Conservation (phyloP, 1,140 invertebrate genomes). For the silkworm (Bombyx mori) region DNA sequence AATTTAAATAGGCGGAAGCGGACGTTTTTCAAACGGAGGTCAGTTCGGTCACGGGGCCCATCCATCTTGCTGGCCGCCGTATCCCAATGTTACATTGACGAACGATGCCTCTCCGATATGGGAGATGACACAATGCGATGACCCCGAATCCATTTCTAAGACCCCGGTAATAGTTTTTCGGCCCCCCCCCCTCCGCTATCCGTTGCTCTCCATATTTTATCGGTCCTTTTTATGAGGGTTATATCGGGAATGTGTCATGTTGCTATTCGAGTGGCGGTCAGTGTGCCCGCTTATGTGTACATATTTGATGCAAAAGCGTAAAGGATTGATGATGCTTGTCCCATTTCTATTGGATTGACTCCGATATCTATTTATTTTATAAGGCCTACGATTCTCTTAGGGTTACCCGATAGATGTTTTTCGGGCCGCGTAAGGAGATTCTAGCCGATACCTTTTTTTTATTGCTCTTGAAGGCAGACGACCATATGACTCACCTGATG, state of each 20-base stretch:
- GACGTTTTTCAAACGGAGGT: slow-evolving; percentile 15
- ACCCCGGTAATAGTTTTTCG: slow-evolving; percentile 40
- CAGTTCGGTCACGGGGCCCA: slow-evolving; percentile 13
- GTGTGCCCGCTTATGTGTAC: slow-evolving; percentile 27
- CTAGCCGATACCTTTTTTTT: no score
- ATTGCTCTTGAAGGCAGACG: no score
- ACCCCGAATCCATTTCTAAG: slow-evolving; percentile 45
- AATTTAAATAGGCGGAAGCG: neutral
- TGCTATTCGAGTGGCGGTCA: slow-evolving; percentile 20
- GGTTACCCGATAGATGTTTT: no score
- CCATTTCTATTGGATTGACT: slow-evolving; percentile 28
- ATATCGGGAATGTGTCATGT: slow-evolving; percentile 36
- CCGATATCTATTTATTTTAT: slow-evolving; percentile 26
- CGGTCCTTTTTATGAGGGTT: slow-evolving; percentile 40
- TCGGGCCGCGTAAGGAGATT: no score
- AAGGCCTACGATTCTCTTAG: no score
- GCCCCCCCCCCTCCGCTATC: slow-evolving; percentile 20
- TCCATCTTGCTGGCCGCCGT: slow-evolving; percentile 32
- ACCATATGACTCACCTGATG: no score
- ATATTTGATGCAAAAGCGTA: slow-evolving; percentile 40
- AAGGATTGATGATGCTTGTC: slow-evolving; percentile 37
- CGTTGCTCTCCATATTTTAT: slow-evolving; percentile 42
- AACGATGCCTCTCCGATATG: slow-evolving; percentile 29
- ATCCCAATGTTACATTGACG: slow-evolving; percentile 24
- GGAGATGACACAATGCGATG: slow-evolving; percentile 52